phyloP scores from a whole-genome alignment of 2,113 vertebrate genomes.

The Eira barbara region DNA sequence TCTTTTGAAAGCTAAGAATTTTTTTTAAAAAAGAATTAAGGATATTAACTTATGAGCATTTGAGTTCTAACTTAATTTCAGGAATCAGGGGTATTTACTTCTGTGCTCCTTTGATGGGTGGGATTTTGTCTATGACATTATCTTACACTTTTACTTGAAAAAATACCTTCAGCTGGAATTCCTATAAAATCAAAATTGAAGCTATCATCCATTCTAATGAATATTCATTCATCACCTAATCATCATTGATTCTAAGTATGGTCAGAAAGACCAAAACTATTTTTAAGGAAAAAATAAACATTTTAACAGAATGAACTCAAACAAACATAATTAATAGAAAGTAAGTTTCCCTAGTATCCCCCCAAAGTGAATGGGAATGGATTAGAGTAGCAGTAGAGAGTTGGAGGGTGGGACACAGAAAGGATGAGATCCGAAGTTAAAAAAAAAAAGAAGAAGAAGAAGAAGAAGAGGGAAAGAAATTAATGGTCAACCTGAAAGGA shows the following conservation, averaged over 20 bases:
- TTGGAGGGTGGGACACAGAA: background rate
- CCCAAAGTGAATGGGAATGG: background rate
- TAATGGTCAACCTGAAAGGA: background rate
- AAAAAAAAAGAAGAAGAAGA: background rate
- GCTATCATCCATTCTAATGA: background rate
- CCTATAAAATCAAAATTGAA: slow-evolving; percentile 34
- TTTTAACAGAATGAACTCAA: slow-evolving; percentile 20
- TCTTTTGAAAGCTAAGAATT: background rate
- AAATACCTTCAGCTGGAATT: slow-evolving; percentile 19
- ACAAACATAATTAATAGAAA: background rate
- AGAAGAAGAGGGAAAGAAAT: background rate
- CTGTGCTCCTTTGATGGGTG: background rate
- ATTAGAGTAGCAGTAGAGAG: background rate
- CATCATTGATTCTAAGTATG: background rate
- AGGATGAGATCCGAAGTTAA: background rate
- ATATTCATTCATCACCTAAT: background rate
- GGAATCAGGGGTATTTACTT: background rate
- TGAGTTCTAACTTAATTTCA: slow-evolving; percentile 35
- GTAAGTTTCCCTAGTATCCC: background rate
- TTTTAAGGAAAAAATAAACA: slow-evolving; percentile 7
- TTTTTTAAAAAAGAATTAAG: background rate
- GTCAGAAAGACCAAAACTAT: background rate
- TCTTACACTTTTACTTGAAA: slow-evolving; percentile 32
- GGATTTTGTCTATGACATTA: background rate
- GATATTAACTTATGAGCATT: background rate